Conservation (phyloP, 2,113 vertebrate genomes). For the Chaetura pelagica region DNA sequence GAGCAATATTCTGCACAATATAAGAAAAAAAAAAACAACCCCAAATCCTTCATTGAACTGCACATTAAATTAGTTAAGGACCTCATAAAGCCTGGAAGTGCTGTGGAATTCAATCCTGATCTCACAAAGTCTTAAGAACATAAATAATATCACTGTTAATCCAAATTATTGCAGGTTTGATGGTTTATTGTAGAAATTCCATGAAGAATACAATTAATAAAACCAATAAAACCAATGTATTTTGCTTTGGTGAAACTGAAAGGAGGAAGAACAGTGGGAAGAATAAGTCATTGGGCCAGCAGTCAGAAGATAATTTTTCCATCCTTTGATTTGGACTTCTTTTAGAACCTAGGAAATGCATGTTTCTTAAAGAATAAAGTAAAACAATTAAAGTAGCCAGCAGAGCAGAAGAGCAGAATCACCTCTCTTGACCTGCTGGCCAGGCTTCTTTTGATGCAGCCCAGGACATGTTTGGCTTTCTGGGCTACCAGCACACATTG, state of each 20-base stretch:
- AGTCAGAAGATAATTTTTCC: not conserved
- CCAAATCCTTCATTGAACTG: slow-evolving; percentile 6
- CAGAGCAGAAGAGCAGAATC: no score
- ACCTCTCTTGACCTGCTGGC: no score
- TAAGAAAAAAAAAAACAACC: not conserved
- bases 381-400: not conserved
- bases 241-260: not conserved
- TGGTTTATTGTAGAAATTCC: not conserved
- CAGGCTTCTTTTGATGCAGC: no score
- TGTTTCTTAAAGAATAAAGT: not conserved
- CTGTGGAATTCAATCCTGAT: slow-evolving; percentile 5
- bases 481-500: no score
- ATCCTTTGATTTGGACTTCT: not conserved
- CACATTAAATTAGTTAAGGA: not conserved
- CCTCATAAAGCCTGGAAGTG: not conserved
- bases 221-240: not conserved
- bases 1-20: slow-evolving; percentile 23
- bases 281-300: not conserved
- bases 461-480: no score
- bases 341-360: not conserved
- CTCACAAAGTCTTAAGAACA: not conserved
- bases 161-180: not conserved
- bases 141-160: not conserved
- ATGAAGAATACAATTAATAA: not conserved
- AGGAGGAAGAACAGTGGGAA: not conserved